These are phyloP conservation scores for Hylaeus anthracinus DNA, from an alignment of 1,140 invertebrate species.

Conservation along the genomic window DNA sequence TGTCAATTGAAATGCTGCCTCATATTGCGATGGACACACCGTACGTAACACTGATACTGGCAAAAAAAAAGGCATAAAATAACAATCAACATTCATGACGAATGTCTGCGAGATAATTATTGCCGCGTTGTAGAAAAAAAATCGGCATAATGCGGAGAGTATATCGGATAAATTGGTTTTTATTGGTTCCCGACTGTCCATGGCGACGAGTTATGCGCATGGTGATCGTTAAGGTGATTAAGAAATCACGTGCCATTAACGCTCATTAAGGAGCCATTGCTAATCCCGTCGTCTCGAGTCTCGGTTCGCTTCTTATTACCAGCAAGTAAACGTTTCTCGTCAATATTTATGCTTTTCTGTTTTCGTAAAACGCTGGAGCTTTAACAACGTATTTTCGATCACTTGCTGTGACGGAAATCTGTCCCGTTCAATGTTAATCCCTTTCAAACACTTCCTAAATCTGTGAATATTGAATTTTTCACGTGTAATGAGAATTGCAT, in stretches of 20 bases:
- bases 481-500: too few relatives aligned
- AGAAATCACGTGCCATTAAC: constrained; percentile 58
- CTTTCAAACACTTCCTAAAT: not conserved
- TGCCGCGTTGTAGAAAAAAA: not conserved
- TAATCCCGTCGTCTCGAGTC: constrained; percentile 34
- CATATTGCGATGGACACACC: too few relatives aligned
- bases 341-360: constrained; percentile 12
- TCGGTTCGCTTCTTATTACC: constrained; percentile 14
- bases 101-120: not conserved
- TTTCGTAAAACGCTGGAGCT: not conserved
- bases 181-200: constrained; percentile 32
- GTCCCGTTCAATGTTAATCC: not conserved
- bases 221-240: constrained; percentile 51
- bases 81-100: not conserved
- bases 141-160: constrained; percentile 22
- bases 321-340: not conserved
- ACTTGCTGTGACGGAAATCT: not conserved
- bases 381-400: not conserved
- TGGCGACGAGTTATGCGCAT: constrained; percentile 38
- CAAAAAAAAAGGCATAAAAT: not conserved
- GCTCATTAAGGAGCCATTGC: constrained; percentile 51
- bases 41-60: too few relatives aligned
- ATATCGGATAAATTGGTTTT: constrained; percentile 42
- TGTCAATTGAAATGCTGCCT: too few relatives aligned
- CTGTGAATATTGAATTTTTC: too few relatives aligned